phyloP scores from a whole-genome alignment of 2,888 invertebrate species.

The Sinotaia quadrata region DNA sequence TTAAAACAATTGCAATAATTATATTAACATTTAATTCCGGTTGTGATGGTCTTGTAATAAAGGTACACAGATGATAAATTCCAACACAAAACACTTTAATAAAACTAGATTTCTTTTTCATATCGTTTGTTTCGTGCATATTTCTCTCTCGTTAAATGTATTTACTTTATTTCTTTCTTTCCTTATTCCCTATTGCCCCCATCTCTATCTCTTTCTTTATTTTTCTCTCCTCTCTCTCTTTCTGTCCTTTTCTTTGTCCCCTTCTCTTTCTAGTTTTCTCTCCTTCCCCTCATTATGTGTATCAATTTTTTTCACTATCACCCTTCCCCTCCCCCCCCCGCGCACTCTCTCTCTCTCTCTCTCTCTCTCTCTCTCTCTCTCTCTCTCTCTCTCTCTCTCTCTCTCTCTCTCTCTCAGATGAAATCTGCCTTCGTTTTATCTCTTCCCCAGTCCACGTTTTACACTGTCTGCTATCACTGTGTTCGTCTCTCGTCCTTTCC shows the following conservation, averaged over 20 bases:
- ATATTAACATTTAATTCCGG: no score
- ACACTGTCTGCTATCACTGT: no score
- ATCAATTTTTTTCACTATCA: neutral
- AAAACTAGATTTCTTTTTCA: no score
- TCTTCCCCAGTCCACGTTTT: no score
- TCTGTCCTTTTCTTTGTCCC: slow-evolving; percentile 13
- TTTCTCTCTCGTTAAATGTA: neutral
- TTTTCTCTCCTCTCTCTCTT: slow-evolving; percentile 1
- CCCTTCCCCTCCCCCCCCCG: neutral
- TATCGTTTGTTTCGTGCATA: no score
- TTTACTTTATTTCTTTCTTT: neutral
- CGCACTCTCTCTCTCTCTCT: neutral
- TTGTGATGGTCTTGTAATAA: no score
- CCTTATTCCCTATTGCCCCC: slow-evolving; percentile 5
- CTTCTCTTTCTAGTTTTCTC: neutral
- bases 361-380: neutral
- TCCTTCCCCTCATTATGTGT: neutral
- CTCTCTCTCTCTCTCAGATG: slow-evolving; percentile 6
- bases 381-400: slow-evolving; percentile 3
- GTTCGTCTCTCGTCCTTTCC: no score
- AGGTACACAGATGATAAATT: no score
- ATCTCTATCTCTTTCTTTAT: neutral
- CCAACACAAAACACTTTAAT: no score
- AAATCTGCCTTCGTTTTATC: no score
- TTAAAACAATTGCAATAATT: no score